Evolutionary conservation across 2,888 invertebrate species (phyloP).

Genomic region (Mamestra brassicae): DNA sequence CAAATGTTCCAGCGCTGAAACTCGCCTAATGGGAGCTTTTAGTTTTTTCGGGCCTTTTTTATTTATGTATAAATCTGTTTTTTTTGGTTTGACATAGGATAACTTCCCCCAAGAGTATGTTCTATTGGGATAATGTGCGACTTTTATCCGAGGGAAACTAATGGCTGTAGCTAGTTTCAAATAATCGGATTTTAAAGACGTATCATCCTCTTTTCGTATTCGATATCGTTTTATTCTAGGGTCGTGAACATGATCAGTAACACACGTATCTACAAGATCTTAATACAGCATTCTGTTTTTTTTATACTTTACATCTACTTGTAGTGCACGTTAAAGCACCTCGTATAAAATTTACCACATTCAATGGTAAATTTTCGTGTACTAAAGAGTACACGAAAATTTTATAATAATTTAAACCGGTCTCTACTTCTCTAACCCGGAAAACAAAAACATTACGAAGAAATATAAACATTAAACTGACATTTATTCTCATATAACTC

Average conservation of each 20-base stretch:
- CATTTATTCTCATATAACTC: constrained; percentile 1
- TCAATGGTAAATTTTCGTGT: no score
- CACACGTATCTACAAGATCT: no score
- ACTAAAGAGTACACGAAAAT: neutral
- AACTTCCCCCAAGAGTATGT: no score
- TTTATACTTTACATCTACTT: neutral
- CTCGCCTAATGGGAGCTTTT: constrained; percentile 19
- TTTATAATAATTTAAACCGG: neutral
- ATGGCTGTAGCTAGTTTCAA: no score
- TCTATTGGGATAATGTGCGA: no score
- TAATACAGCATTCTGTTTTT: neutral
- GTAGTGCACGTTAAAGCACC: no score
- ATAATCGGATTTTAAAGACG: no score
- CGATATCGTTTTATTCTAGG: no score
- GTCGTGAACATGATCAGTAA: no score
- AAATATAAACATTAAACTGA: neutral
- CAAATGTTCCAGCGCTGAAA: constrained; percentile 22
- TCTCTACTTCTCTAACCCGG: neutral
- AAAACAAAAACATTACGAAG: constrained; percentile 5
- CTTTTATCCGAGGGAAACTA: no score
- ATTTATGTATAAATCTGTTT: neutral
- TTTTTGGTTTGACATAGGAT: neutral
- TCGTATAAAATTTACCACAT: neutral
- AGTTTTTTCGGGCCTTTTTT: neutral
- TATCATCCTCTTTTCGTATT: no score